Evolutionary conservation across 1,140 invertebrate species (phyloP), one percentile per base, ranked within the genome.

Genomic region (Camponotus vicinus): DNA sequence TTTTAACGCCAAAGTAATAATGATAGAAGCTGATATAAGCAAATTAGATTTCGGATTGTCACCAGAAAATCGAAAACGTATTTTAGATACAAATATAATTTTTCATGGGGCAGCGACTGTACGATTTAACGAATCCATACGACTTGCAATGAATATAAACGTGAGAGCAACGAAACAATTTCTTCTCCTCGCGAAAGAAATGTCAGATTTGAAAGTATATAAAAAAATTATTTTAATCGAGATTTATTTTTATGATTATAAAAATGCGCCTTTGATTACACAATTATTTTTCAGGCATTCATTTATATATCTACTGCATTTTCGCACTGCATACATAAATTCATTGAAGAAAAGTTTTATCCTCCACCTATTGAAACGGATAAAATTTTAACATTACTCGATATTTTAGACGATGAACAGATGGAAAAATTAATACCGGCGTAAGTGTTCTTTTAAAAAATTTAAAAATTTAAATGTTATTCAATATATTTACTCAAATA

Each of bases 61-160:
- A 34, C 85, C 93, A 4, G 90, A 95, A 32, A 95, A 97, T 92
- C 88, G 94, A 7, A 77, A 95, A 67, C 85, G 94, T 6, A 89
- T 98, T 3, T 89, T 92, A 61, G 92, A 96, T n/a, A 89, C 91
- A 1, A 83, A 96, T 37, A 95, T 98, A 66, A 96, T 99, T n/a
- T 98, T 99, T 93, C 98, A 99, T 92, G 97, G 96, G 6, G 98
- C 98, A 2, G 98, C 98, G 0, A 98, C 98, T n/a, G 96, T 99
- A 11, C 97, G 97, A 91, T 99, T 99, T 94, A 97, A 98, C 93
- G 98, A 98, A 93, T 96, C 96, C 64, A 93, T 99, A 21, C 96
- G 97, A 92, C 76, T 92, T n/a, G 95, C 96, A 0, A 94, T 96
- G 32, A 94, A 95, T 42, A 96, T 96, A 40, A 97, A 97, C 89